A percentile compares a stretch with the other conserved stretches of the same genome.
Evolutionary conservation across 2,797 vertebrate species (phyloP).

Genomic region (Catostomus latipinnis): DNA sequence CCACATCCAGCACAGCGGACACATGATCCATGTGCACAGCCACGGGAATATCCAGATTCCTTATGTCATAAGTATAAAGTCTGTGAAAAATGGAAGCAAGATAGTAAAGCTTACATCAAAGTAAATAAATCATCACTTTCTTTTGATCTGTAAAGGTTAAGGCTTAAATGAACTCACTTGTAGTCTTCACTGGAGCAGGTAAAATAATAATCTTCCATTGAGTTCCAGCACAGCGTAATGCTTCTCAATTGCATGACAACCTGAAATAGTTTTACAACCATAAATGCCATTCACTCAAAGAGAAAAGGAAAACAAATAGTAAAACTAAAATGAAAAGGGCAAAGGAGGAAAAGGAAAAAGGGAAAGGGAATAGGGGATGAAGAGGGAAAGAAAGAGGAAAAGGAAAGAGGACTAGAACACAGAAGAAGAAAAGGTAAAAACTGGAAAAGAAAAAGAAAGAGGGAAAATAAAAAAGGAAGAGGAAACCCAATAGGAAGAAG

Average conservation of each 20-base stretch:
- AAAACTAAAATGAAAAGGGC: too few species aligned
- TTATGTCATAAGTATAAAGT: constrained; percentile 96
- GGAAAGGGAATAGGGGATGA: too few species aligned
- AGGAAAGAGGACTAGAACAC: too few species aligned
- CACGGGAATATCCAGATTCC: constrained; percentile 81
- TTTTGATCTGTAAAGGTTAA: background rate
- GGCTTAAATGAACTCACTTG: constrained; percentile 81
- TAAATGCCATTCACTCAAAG: background rate
- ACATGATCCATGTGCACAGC: constrained; percentile 93
- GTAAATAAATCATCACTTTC: background rate
- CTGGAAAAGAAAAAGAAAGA: too few species aligned
- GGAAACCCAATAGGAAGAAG: too few species aligned
- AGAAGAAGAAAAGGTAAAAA: too few species aligned
- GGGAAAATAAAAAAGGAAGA: too few species aligned
- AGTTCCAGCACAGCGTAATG: constrained; percentile 96
- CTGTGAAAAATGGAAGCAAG: constrained; percentile 70
- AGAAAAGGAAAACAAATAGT: background rate
- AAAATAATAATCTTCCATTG: constrained; percentile 96
- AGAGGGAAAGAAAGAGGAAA: too few species aligned
- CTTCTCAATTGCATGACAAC: constrained; percentile 93
- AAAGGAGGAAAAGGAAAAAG: too few species aligned
- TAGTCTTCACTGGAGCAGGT: constrained; percentile 96
- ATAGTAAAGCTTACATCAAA: background rate
- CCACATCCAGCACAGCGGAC: constrained; percentile 94
- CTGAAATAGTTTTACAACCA: constrained; percentile 66